Conservation (phyloP, 2,113 vertebrate species). For the Hystrix cristata region DNA sequence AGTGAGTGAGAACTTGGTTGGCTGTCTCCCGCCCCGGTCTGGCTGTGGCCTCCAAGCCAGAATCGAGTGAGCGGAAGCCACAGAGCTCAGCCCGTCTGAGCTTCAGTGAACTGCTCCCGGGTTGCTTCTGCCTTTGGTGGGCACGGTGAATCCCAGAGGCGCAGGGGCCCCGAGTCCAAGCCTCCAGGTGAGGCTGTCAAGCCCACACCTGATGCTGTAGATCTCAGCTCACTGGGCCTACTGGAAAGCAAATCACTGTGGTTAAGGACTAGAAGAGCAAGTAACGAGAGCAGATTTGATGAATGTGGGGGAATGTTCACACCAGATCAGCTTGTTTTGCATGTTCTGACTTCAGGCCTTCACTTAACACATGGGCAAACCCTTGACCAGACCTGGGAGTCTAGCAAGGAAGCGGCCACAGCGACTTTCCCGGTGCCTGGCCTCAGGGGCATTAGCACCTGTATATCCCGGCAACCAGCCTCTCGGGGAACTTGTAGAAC, state of each 20-base stretch:
- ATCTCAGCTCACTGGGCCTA: background rate
- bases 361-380: background rate
- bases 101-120: accelerated
- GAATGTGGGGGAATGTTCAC: background rate
- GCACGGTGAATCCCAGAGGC: background rate
- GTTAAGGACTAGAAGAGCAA: background rate
- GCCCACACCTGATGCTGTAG: background rate
- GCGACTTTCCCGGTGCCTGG: too few relatives aligned
- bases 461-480: background rate
- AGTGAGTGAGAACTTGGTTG: too few relatives aligned
- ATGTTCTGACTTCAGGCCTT: background rate
- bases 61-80: too few relatives aligned
- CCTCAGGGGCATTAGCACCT: too few relatives aligned
- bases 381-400: background rate
- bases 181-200: background rate
- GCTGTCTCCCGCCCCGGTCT: too few relatives aligned
- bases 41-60: background rate
- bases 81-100: background rate
- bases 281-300: background rate
- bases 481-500: background rate
- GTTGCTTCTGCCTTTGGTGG: background rate
- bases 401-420: too few relatives aligned
- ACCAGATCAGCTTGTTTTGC: background rate
- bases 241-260: background rate
- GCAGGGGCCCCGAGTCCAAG: background rate